Evolutionary conservation across 2,888 invertebrate species (phyloP).

Genomic region (Metallyticus violacea): DNA sequence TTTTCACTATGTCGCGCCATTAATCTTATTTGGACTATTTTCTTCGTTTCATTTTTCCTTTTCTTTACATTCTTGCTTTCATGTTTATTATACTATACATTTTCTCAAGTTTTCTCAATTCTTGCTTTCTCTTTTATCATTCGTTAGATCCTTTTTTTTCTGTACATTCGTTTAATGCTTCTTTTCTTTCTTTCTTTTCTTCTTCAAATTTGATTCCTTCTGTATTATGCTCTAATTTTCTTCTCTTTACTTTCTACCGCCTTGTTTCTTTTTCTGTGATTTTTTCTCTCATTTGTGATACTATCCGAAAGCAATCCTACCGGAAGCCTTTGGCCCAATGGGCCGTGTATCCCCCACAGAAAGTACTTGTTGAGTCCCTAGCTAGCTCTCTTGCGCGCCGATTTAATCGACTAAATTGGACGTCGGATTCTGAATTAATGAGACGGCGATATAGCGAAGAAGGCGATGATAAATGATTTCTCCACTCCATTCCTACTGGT

Average conservation of each 20-base stretch:
- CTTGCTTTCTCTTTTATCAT: too few relatives aligned
- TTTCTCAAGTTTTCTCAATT: too few relatives aligned
- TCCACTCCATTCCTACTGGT: not conserved
- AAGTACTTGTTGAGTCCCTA: slow-evolving; percentile 9
- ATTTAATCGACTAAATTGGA: slow-evolving; percentile 36
- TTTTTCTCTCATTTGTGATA: not conserved
- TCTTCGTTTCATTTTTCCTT: too few relatives aligned
- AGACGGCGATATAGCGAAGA: slow-evolving; percentile 24
- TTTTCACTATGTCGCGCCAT: too few relatives aligned
- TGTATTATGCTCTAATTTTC: not conserved
- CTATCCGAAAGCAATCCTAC: not conserved
- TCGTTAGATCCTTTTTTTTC: too few relatives aligned
- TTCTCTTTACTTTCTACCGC: too few relatives aligned
- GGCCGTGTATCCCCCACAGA: not conserved
- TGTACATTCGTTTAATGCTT: too few relatives aligned
- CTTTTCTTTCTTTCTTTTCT: not conserved
- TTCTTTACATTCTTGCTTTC: too few relatives aligned
- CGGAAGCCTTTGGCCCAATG: not conserved
- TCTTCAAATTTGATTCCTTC: not conserved
- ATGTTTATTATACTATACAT: too few relatives aligned
- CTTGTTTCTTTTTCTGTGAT: too few relatives aligned
- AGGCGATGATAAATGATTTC: slow-evolving; percentile 17
- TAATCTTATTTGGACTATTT: too few relatives aligned
- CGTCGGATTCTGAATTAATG: slow-evolving; percentile 35
- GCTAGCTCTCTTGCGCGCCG: slow-evolving; percentile 11